These are phyloP conservation scores for Nasalis larvatus DNA, from an alignment of 2,113 vertebrate genomes.

Conservation along the genomic window DNA sequence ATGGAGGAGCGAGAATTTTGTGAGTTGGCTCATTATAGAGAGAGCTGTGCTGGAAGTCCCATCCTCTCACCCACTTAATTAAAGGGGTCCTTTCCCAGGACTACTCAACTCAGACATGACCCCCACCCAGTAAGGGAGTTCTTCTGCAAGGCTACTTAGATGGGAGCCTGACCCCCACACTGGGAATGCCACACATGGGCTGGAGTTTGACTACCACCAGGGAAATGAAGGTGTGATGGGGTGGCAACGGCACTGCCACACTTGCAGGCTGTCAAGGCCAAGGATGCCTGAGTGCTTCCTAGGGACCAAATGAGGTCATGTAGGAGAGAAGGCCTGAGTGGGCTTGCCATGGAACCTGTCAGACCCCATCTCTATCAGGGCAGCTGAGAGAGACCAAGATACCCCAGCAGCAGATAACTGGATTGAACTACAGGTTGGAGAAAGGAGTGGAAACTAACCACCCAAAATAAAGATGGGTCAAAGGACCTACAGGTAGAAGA, in stretches of 20 bases:
- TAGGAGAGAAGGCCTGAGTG: neutral
- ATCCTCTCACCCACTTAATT: too few relatives aligned
- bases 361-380: too few relatives aligned
- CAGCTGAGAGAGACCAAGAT: neutral
- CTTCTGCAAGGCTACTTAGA: neutral
- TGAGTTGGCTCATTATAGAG: neutral
- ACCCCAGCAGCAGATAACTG: neutral
- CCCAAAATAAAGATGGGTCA: neutral
- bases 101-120: neutral
- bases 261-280: too few relatives aligned
- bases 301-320: rapidly evolving
- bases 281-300: neutral
- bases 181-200: neutral
- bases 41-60: neutral
- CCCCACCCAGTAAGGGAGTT: neutral
- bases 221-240: neutral
- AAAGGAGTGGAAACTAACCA: neutral
- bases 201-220: neutral
- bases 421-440: neutral
- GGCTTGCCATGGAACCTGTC: neutral
- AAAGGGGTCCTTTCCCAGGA: neutral
- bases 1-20: neutral
- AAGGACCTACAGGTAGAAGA: neutral
- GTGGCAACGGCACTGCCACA: neutral
- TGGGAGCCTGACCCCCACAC: neutral